Percentiles rank a stretch among this genome's conserved stretches.
Evolutionary conservation across 2,797 vertebrate species (phyloP).

Genomic region (Babyrousa celebensis): DNA sequence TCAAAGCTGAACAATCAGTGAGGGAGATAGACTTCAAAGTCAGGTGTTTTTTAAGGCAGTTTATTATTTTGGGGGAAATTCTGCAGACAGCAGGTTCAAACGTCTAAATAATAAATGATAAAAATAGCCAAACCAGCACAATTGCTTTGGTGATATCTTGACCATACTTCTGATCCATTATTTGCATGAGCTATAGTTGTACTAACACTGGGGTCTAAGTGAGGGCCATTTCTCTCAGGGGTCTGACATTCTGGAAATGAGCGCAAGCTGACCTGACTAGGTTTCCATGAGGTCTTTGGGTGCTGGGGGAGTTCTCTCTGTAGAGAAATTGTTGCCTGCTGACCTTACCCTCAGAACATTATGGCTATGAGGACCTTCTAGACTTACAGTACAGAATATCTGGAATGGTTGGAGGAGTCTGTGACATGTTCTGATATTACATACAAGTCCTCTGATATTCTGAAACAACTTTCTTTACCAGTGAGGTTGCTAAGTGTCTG

Average conservation of each 20-base stretch:
- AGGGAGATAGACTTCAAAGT: neutral
- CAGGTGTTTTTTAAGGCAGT: neutral
- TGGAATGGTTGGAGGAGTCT: neutral
- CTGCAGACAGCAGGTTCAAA: neutral
- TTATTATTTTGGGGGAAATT: conserved; percentile 35
- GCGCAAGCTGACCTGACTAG: neutral
- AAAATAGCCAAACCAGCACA: neutral
- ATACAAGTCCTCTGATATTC: neutral
- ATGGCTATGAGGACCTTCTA: neutral
- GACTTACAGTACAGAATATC: neutral
- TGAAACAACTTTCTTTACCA: neutral
- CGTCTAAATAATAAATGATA: neutral
- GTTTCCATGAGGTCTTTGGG: neutral
- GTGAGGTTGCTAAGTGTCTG: neutral
- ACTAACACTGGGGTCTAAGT: neutral
- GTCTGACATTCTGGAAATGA: neutral
- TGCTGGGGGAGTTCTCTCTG: neutral
- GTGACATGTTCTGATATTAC: neutral
- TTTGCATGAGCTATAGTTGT: neutral
- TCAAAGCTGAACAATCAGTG: neutral
- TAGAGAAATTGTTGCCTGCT: neutral
- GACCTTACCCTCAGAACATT: neutral
- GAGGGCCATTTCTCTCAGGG: neutral
- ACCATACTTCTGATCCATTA: neutral
- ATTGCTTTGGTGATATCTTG: neutral